phyloP scores from a whole-genome alignment of 92 coral and sea anemone genomes.

The Heliopora coerulea region DNA sequence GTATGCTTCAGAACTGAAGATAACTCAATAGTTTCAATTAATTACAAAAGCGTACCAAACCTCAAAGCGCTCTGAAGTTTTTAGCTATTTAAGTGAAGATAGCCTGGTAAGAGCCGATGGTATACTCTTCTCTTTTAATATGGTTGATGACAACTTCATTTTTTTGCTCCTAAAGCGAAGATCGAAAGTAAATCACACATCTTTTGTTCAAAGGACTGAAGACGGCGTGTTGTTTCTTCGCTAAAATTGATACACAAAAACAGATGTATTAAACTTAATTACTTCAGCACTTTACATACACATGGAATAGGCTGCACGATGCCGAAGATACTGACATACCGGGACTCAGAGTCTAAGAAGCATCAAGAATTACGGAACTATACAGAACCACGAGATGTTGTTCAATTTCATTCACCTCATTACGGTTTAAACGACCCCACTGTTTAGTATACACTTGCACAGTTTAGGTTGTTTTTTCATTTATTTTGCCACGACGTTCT shows the following conservation, averaged over 20 bases:
- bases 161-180: no score
- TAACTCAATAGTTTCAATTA: not conserved
- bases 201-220: constrained; percentile 26
- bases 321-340: not conserved
- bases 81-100: no score
- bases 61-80: not conserved
- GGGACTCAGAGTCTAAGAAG: not conserved
- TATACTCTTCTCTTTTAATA: no score
- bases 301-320: constrained; percentile 5
- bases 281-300: constrained; percentile 24
- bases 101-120: no score
- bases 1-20: not conserved
- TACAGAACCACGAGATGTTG: no score
- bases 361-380: no score
- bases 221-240: constrained; percentile 21
- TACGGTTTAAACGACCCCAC: no score
- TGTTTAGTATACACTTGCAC: no score
- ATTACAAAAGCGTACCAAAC: not conserved
- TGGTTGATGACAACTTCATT: no score
- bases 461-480: no score
- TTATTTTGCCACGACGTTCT: not conserved
- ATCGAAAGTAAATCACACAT: not conserved
- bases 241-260: constrained; percentile 37
- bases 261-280: constrained; percentile 35
- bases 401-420: no score